phyloP scores from a whole-genome alignment of 2,113 vertebrate species.

The rabbit (Oryctolagus cuniculus) region mOryCun1.1 NC_091450.1:43549501-43550000 shows the following conservation, averaged over 20 bases:
- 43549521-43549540: neutral
- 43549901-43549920: neutral
- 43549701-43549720: neutral
- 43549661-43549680: neutral
- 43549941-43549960: neutral
- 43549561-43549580: neutral
- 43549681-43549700: neutral
- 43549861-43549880: too few relatives aligned
- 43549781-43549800: neutral
- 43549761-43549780: fast-evolving
- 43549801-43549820: too few relatives aligned
- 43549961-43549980: neutral
- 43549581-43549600: neutral
- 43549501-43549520: neutral
- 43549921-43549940: neutral
- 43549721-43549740: neutral
- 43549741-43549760: neutral
- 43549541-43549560: neutral
- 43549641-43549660: neutral
- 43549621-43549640: neutral
- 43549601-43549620: neutral
- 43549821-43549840: neutral
- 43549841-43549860: too few relatives aligned
- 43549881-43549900: conserved; percentile 3
- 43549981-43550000: neutral